Conservation (phyloP, 2,888 invertebrate genomes). For the Cephus nigrinus region DNA sequence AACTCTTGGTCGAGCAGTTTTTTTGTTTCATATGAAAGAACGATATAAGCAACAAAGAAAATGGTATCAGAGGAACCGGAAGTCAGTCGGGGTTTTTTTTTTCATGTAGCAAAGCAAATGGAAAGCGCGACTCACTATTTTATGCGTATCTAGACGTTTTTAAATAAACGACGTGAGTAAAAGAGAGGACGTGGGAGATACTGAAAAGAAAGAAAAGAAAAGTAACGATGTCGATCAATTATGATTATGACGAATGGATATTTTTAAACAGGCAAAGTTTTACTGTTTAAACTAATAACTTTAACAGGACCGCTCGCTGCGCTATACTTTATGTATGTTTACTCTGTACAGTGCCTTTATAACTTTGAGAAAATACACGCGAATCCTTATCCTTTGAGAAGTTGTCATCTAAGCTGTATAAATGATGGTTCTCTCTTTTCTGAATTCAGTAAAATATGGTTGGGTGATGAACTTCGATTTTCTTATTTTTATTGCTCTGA, state of each 20-base stretch:
- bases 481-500: conserved; percentile 1
- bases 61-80: background rate
- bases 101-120: background rate
- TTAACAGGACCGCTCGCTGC: conserved; percentile 40
- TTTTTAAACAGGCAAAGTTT: conserved; percentile 41
- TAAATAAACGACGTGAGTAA: conserved; percentile 30
- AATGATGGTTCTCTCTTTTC: background rate
- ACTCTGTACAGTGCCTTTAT: conserved; percentile 65
- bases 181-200: conserved; percentile 5
- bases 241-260: conserved; percentile 27
- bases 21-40: background rate
- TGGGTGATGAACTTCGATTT: conserved; percentile 19
- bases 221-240: background rate
- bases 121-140: conserved; percentile 39
- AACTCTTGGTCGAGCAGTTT: background rate
- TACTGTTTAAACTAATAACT: conserved; percentile 36
- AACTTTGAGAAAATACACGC: conserved; percentile 34
- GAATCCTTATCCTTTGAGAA: background rate
- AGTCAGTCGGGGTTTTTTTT: background rate
- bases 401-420: background rate
- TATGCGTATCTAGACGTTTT: conserved; percentile 46
- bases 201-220: background rate
- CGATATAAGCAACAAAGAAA: conserved; percentile 15
- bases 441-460: background rate
- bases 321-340: conserved; percentile 52